These are phyloP conservation scores for Congeria kusceri DNA, from an alignment of 2,888 invertebrate genomes.

Conservation along the genomic window DNA sequence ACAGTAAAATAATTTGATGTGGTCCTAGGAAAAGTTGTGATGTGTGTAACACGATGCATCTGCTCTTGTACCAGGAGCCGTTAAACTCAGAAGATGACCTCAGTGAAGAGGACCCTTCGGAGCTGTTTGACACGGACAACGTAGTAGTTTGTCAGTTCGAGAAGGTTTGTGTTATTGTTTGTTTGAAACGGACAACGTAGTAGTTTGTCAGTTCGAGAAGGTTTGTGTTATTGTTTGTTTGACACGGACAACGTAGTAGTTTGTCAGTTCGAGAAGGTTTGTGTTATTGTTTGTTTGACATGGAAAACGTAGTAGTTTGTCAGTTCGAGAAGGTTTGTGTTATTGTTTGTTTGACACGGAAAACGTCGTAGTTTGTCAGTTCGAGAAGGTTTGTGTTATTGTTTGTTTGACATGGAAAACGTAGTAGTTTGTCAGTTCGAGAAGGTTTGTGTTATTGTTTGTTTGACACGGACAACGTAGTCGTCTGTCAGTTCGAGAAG, in stretches of 20 bases:
- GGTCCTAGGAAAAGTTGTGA: no score
- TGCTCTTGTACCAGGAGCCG: conserved; percentile 90
- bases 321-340: no score
- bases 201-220: conserved; percentile 99
- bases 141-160: conserved; percentile 99
- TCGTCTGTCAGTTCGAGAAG: conserved; percentile 99
- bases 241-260: conserved; percentile 99
- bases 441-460: no score
- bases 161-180: conserved; percentile 92
- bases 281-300: no score
- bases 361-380: no score
- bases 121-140: conserved; percentile 99
- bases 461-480: conserved; percentile 99
- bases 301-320: no score
- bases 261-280: conserved; percentile 99
- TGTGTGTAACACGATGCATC: no score
- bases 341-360: no score
- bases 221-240: conserved; percentile 92
- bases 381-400: no score
- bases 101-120: conserved; percentile 95
- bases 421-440: no score
- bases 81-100: conserved; percentile 98
- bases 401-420: no score
- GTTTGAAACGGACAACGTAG: conserved; percentile 99
- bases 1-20: no score